These are phyloP conservation scores for Dusona sp. DNA, from an alignment of 2,888 invertebrate genomes.

Conservation along the genomic window DNA sequence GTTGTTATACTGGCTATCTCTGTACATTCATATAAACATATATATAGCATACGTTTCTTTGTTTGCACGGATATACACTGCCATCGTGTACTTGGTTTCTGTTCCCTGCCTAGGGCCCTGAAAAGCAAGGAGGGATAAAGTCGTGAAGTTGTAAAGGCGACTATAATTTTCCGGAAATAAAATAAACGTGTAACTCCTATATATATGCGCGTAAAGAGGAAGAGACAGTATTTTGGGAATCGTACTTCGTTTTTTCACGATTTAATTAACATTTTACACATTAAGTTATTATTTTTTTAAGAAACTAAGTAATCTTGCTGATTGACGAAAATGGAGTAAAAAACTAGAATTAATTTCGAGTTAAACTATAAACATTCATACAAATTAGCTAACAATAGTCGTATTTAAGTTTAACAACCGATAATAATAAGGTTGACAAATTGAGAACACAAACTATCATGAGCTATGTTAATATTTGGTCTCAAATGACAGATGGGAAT, in stretches of 20 bases:
- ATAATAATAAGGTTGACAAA: background rate
- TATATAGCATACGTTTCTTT: conserved; percentile 44
- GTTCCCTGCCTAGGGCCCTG: conserved; percentile 43
- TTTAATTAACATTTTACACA: no score
- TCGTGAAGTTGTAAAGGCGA: conserved; percentile 42
- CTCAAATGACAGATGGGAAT: background rate
- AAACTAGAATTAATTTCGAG: no score
- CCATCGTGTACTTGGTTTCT: conserved; percentile 38
- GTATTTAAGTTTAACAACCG: background rate
- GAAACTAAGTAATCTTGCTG: background rate
- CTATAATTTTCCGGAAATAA: conserved; percentile 23
- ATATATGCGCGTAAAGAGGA: background rate
- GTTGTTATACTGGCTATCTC: conserved; percentile 42
- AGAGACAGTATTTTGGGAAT: background rate
- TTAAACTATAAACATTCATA: background rate
- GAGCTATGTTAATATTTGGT: background rate
- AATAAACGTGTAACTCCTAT: background rate
- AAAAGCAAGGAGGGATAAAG: conserved; percentile 43
- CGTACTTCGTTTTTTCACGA: background rate
- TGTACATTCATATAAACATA: background rate
- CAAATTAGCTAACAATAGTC: background rate
- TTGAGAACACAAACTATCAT: background rate
- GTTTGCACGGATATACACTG: conserved; percentile 41
- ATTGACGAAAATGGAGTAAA: background rate
- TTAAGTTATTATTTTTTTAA: no score